phyloP scores from a whole-genome alignment of 2,797 vertebrate genomes.

The Acanthurus lineatus region DNA sequence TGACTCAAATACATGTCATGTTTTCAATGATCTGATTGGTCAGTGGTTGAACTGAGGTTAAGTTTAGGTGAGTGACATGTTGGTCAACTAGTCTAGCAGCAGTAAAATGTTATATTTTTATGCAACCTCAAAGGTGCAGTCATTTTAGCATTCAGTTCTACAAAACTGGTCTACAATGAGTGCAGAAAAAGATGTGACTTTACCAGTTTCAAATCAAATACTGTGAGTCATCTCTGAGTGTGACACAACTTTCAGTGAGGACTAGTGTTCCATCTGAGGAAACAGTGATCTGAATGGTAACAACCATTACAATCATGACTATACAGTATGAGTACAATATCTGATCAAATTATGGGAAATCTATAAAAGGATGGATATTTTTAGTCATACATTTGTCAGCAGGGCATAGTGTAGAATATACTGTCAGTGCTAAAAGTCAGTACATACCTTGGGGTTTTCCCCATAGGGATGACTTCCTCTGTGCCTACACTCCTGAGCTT shows the following conservation, averaged over 20 bases:
- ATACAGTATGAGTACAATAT: too few relatives aligned
- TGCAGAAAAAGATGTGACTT: neutral
- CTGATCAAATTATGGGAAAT: too few relatives aligned
- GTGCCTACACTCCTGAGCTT: constrained; percentile 75
- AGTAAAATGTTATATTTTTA: neutral
- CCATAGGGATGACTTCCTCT: constrained; percentile 67
- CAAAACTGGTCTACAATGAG: neutral
- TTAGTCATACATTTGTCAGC: too few relatives aligned
- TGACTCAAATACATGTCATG: neutral
- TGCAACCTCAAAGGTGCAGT: neutral
- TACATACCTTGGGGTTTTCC: constrained; percentile 70
- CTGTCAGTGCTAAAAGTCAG: neutral
- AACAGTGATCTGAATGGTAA: neutral
- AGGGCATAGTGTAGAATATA: too few relatives aligned
- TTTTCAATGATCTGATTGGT: neutral
- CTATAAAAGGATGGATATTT: too few relatives aligned
- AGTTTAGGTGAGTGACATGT: neutral
- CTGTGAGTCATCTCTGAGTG: neutral
- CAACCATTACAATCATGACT: too few relatives aligned
- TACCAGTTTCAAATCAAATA: neutral
- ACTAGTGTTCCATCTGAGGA: neutral
- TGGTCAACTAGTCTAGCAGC: too few relatives aligned
- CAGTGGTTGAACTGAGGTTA: neutral
- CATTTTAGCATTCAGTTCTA: neutral
- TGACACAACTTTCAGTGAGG: neutral